Base-by-base conservation (phyloP, 2,113 vertebrate species). In the Uropsilus gracilis region DNA sequence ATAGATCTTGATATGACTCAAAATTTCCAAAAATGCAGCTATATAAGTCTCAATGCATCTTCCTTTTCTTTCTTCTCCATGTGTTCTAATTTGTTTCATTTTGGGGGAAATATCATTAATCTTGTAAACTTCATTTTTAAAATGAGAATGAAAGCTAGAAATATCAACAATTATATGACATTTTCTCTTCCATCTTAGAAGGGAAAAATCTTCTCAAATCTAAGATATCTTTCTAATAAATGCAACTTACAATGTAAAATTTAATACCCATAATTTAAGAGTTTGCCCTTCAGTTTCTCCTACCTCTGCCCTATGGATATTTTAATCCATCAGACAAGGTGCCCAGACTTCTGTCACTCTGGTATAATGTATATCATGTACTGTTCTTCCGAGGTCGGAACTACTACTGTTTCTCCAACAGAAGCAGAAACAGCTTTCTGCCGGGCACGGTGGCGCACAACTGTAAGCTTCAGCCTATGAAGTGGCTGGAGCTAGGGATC, bases 221-320 rank as follows among this genome's bases (percentile, higher is more conserved):
- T 59, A 13, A n/a, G n/a, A n/a, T n/a, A 30, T 63, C 55, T 37
- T 57, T 64, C 18, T 44, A 39, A 85, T 11, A 44, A 37, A 57
- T 57, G 48, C 8, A 46, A 28, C 44, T 46, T 39, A 68, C 50
- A 69, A n/a, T 5, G 10, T 17, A 73, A 50, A 55, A 72, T 20
- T n/a, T 73, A 57, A 63, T 34, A 8, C 42, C 8, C 55, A 20
- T 2, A 37, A 30, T 66, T 39, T 22, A 34, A 22, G 20, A 50
- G 24, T 3, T 69, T 3, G 6, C 30, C 30, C 24, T n/a, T n/a
- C 8, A 28, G 10, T n/a, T 73, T 88, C 42, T 90, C 61, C 71
- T 59, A 4, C 6, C 53, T 46, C 6, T 0, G 0, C 0, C 26
- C 28, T 63, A 1, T 10, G 12, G 18, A 34, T 12, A 11, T 6